Evolutionary conservation across 2,888 invertebrate species (phyloP).

Genomic region (Eledone cirrhosa): DNA sequence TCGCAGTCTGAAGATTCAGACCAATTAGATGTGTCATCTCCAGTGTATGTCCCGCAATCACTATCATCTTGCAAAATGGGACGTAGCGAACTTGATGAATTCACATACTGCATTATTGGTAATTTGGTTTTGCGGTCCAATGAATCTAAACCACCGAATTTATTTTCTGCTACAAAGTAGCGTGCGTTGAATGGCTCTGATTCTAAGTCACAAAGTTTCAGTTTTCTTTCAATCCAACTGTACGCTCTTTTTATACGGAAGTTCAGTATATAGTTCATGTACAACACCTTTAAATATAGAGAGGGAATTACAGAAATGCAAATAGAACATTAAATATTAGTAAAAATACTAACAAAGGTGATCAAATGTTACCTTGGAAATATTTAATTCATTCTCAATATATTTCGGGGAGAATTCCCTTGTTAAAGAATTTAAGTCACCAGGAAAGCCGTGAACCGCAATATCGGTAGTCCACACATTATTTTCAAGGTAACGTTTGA

Average conservation of each 20-base stretch:
- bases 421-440: no score
- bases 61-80: background rate
- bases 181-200: background rate
- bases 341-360: no score
- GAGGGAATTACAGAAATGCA: no score
- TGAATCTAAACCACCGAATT: background rate
- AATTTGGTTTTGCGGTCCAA: background rate
- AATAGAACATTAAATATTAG: no score
- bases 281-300: constrained; percentile 37
- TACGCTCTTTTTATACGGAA: constrained; percentile 33
- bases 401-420: no score
- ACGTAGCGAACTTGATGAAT: background rate
- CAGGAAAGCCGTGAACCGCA: no score
- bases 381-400: no score
- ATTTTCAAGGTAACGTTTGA: no score
- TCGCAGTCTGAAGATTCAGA: background rate
- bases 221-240: constrained; percentile 1
- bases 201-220: background rate
- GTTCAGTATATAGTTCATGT: constrained; percentile 49
- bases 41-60: background rate
- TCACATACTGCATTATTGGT: no score
- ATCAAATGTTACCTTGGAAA: no score
- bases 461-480: no score
- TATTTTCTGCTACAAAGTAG: background rate
- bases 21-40: background rate